phyloP scores from a whole-genome alignment of 2,113 vertebrate species.

The Microcebus lehilahytsara region DNA sequence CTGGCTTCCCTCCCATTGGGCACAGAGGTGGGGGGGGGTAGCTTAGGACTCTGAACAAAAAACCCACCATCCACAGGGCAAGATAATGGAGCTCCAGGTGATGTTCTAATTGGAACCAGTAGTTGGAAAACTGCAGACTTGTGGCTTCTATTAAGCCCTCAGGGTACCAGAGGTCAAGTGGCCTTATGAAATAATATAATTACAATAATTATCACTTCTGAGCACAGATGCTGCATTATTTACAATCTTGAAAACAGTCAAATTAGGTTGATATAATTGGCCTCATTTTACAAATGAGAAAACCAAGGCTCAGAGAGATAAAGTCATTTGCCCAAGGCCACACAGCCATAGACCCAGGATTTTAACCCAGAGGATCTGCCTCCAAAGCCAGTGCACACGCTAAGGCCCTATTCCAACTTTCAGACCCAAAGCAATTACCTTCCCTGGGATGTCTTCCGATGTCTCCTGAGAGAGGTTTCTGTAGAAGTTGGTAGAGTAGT shows the following conservation, averaged over 20 bases:
- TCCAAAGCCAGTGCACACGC: not conserved
- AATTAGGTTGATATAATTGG: not conserved
- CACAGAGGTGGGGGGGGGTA: not conserved
- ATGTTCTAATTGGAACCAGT: not conserved
- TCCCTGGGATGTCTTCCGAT: not conserved
- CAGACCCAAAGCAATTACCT: not conserved
- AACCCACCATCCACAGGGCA: not conserved
- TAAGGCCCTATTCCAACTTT: not conserved
- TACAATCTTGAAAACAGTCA: not conserved
- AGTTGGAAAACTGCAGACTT: not conserved
- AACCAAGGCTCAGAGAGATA: not conserved
- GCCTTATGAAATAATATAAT: not conserved
- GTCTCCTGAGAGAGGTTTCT: not conserved
- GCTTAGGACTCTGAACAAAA: not conserved
- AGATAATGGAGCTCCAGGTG: not conserved
- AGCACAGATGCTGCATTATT: not conserved
- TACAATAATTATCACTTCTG: not conserved
- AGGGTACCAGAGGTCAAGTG: not conserved
- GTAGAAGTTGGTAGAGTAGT: not conserved
- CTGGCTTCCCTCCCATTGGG: not conserved
- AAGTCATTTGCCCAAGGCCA: not conserved
- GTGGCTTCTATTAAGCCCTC: not conserved
- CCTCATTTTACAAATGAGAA: conserved; percentile 16
- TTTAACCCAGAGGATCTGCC: not conserved
- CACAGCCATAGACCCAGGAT: not conserved